Evolutionary conservation across 1,140 invertebrate genomes (phyloP), one percentile per base, ranked within the genome.

Genomic region (Aphelenchoides besseyi): DNA sequence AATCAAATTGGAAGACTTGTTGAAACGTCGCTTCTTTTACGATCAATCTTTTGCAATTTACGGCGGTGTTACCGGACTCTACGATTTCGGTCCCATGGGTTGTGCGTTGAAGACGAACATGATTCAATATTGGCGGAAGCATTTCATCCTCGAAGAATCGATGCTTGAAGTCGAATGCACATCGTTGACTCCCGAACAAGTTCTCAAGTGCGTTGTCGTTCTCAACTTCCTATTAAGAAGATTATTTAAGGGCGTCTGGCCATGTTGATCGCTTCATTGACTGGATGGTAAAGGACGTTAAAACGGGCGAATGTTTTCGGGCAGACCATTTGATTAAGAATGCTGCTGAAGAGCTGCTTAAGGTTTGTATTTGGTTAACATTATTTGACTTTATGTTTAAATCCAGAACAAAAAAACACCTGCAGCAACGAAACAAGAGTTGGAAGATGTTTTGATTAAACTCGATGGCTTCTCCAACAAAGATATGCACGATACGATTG

Each of bases 11-110:
- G 95, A 98, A 87, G 96, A 98, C 88, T 88, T 98, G 2, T 87
- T 98, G 1, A 98, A 98, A 85, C 89, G 97, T 79, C 88, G 95
- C 76, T 99, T 99, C 85, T 99, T 97, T 85, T 96, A 91, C 87
- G 96, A 98, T 85, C 94, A 97, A 83, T 96, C 95, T 0, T 99
- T 99, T 89, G 93, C 95, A 2, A 99, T 99, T 84, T 99, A 99
- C 88, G 97, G 97, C 80, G 97, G 95, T 76, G 91, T 80, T 59
- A 71, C 80, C 36, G 77, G 92, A 0, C 91, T 95, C 76, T 98
- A 93, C 88, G 97, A 99, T 87, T 98, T 95, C 87, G 96, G 96
- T 0, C 97, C 97, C 3, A 97, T 98, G 94, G 97, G 97, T 2
- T 98, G 95, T 89, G 93, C 95, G 0, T 89, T 98, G 9, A 98